Conservation (phyloP, 2,888 invertebrate species). For the Agrotis ipsilon region DNA sequence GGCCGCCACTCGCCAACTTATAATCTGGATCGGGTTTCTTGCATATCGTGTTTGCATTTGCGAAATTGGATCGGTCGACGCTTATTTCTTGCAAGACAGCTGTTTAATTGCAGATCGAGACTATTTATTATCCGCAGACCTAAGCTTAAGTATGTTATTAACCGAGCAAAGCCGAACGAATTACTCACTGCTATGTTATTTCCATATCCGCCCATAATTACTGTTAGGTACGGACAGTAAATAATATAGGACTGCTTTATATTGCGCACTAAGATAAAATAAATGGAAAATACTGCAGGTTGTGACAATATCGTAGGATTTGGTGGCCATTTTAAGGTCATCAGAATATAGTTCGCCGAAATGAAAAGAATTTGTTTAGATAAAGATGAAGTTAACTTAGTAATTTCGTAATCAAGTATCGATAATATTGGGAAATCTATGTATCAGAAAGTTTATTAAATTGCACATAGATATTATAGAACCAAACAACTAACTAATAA, state of each 20-base stretch:
- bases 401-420: not conserved
- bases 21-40: constrained; percentile 84
- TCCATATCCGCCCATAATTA: constrained; percentile 57
- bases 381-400: not conserved
- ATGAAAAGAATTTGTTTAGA: not conserved
- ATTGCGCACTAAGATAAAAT: not conserved
- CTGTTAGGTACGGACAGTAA: constrained; percentile 7
- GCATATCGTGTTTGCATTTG: constrained; percentile 82
- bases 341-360: no score
- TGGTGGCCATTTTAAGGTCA: no score
- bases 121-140: constrained; percentile 67
- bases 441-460: not conserved
- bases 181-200: constrained; percentile 54
- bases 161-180: constrained; percentile 45
- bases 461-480: not conserved
- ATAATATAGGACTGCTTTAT: constrained; percentile 11
- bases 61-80: constrained; percentile 75
- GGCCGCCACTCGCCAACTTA: constrained; percentile 78
- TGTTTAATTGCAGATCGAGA: constrained; percentile 71
- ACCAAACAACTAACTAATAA: constrained; percentile 1
- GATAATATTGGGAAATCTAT: no score
- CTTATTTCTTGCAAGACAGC: constrained; percentile 72
- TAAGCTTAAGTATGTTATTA: constrained; percentile 66
- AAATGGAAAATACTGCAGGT: not conserved
- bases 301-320: not conserved